These are phyloP conservation scores for Andrena bucephala DNA, from an alignment of 2,888 invertebrate species.

Conservation along the genomic window DNA sequence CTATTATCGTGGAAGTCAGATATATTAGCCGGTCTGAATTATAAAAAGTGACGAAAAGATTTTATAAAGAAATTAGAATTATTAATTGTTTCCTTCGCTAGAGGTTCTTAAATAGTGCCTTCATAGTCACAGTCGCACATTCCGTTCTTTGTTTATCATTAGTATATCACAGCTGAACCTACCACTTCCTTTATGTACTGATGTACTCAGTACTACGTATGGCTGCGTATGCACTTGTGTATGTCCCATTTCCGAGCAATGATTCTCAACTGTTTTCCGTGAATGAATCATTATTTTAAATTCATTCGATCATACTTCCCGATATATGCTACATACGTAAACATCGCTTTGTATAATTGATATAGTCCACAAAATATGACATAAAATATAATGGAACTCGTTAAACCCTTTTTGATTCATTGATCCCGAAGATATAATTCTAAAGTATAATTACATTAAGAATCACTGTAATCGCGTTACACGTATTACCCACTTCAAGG, in stretches of 20 bases:
- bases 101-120: background rate
- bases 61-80: constrained; percentile 12
- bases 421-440: too few relatives aligned
- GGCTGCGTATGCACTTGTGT: background rate
- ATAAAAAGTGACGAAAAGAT: background rate
- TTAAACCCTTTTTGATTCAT: too few relatives aligned
- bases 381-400: background rate
- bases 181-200: background rate
- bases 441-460: too few relatives aligned
- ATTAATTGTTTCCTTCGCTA: background rate
- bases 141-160: constrained; percentile 15
- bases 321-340: background rate
- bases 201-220: too few relatives aligned
- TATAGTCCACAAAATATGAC: background rate
- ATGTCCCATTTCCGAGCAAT: constrained; percentile 4
- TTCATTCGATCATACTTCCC: background rate
- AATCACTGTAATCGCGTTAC: too few relatives aligned
- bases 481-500: background rate
- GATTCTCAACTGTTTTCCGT: constrained; percentile 13
- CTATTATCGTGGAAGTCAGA: background rate
- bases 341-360: background rate
- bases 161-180: background rate
- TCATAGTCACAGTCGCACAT: background rate
- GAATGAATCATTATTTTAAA: background rate
- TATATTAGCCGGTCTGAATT: constrained; percentile 8